Base-by-base conservation (phyloP, 2,797 vertebrate genomes). In the Vultur gryphus region DNA sequence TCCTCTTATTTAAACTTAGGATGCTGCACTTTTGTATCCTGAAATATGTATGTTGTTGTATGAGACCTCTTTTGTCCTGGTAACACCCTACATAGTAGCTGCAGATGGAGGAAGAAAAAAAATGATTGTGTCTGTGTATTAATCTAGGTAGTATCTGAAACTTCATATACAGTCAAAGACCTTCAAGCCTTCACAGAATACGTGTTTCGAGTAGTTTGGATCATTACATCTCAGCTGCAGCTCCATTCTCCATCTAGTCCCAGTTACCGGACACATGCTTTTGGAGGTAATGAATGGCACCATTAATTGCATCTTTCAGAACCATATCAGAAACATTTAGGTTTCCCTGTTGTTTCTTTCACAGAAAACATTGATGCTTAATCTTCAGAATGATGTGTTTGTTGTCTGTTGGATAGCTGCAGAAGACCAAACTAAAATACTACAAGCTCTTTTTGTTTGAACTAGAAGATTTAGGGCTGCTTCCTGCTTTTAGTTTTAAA, bases 181-280 rank as follows among this genome's bases (percentile, higher is more conserved):
- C 97, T 99, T 73, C 97, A 98, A 51, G 97, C 98, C 37, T 98
- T 98, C 96, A 98, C 97, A 4, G 97, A 96, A 35, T 98, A 98
- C 0, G 44, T 97, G 39, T 98, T 98, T 91, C 97, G 96, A 94
- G 96, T 98, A 19, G 92, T 97, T 80, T 98, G 98, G 98, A 98
- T 98, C 52, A 82, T 98, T 86, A 98, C 97, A 6, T 97, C 97
- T 72, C 97, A 98, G 57, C 81, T 98, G 49, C 97, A 98, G 25
- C 92, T 97, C 51, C 89, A 84, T 81, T 98, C 98, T 61, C 84
- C 93, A 2, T 49, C 97, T 2, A 98, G 98, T 86, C 76, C 87
- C 76, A 87, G 76, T 75, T 98, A 98, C n/a, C 86, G 91, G 73
- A 98, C 98, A 19, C 93, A 90, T 46, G 93, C 98, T 70, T 97